Base-by-base conservation (phyloP, 2,797 vertebrate species). In the Ambastaia sidthimunki region DNA sequence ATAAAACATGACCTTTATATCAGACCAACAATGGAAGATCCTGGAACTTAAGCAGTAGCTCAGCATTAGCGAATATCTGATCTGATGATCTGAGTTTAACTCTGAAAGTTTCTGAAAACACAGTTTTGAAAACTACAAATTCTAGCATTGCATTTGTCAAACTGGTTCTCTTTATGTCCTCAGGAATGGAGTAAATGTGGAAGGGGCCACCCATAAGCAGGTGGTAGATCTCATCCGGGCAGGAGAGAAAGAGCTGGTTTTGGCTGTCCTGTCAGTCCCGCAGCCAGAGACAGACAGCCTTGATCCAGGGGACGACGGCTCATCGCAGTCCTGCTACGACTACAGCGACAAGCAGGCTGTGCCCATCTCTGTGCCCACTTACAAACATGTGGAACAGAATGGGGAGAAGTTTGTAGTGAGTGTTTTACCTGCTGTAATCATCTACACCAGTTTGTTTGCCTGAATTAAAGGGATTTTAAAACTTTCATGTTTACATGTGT, bases 201-300 rank as follows among this genome's bases (percentile, higher is more conserved):
- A 99, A 37, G 97, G 98, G 23, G 96, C 97, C 0, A 99, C 97
- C 0, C 98, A 99, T 90, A 98, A 98, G 92, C 97, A 99, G 88
- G 98, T 98, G 91, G 98, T 99, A 89, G 98, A 99, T 81, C 95
- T 99, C 92, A 99, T 99, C 88, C 95, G 97, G 0, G 97, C 96
- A 0, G 97, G 97, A 0, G 97, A 99, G 92, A 93, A 94, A 88
- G 96, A 98, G 89, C 89, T 99, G 82, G 92, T 96, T 37, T 92
- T 98, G 80, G 96, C 97, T 0, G 96, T 99, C 87, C 86, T 99
- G 77, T 98, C 97, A 0, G 97, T 98, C 4, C 96, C 97, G 0
- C 96, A 96, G 1, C 96, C 96, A 47, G 97, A 99, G 90, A 96
- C 96, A 0, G 97, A 99, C 84, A 96, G 93, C 83, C 92, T 98